Conservation (phyloP, 2,113 vertebrate genomes). For the Microcebus tavaratra region DNA sequence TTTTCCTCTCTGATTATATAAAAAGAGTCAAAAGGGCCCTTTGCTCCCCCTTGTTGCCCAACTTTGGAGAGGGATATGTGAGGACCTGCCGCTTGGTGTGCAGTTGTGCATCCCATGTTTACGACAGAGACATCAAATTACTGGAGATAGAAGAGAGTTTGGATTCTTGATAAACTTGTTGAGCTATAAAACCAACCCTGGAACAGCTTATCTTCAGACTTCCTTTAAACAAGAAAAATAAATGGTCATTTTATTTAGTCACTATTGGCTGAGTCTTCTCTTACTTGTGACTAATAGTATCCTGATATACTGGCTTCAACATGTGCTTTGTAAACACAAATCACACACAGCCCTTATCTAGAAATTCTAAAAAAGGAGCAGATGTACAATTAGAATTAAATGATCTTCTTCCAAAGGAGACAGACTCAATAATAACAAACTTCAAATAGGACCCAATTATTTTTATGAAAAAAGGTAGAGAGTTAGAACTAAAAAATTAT, state of each 20-base stretch:
- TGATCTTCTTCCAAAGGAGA: neutral
- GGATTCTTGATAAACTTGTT: neutral
- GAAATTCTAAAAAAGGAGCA: neutral
- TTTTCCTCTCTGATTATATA: neutral
- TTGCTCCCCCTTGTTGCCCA: neutral
- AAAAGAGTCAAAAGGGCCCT: neutral
- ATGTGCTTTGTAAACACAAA: neutral
- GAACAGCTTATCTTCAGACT: neutral
- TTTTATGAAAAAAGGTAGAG: neutral
- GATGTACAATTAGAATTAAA: neutral
- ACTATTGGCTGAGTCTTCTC: neutral
- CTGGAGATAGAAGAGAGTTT: neutral
- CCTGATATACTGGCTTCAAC: neutral
- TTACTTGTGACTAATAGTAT: neutral
- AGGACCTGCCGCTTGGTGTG: too few species aligned
- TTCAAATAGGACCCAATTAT: neutral
- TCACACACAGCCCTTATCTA: neutral
- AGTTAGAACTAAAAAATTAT: neutral
- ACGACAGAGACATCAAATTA: neutral
- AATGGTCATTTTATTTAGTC: neutral
- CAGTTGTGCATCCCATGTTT: neutral
- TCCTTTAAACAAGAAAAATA: neutral
- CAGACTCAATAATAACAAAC: neutral
- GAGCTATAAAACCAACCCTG: neutral
- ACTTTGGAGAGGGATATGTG: too few species aligned